Conservation (phyloP, 2,797 vertebrate species). For the Toxotes lorentzi region DNA sequence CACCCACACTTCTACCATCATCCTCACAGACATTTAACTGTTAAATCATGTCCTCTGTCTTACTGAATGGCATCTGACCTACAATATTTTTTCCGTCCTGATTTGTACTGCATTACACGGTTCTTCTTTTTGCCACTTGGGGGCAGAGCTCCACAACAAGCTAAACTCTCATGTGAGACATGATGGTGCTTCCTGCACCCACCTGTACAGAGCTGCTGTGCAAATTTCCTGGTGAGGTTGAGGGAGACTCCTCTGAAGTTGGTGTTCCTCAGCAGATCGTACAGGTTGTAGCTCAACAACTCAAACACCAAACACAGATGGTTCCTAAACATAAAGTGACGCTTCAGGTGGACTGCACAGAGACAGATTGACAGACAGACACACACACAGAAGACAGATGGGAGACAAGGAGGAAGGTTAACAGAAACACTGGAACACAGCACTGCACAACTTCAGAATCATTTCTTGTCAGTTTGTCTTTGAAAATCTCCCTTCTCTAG, state of each 20-base stretch:
- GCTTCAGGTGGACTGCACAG: constrained; percentile 92
- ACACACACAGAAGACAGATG: constrained; percentile 42
- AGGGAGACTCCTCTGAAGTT: constrained; percentile 95
- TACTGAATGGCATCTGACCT: neutral
- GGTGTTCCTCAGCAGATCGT: constrained; percentile 94
- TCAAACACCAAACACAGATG: constrained; percentile 97
- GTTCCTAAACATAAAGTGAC: constrained; percentile 98
- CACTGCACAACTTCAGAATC: neutral
- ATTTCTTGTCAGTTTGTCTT: neutral
- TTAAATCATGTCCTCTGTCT: neutral
- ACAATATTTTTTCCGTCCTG: neutral
- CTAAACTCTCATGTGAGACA: neutral
- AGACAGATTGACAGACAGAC: constrained; percentile 50
- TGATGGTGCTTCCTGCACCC: constrained; percentile 5
- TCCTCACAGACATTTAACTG: neutral
- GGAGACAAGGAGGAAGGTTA: constrained; percentile 43
- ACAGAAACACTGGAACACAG: constrained; percentile 8
- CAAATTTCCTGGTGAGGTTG: constrained; percentile 94
- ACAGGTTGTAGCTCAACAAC: constrained; percentile 95
- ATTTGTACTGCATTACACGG: neutral
- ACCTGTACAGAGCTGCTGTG: constrained; percentile 94
- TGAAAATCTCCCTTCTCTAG: neutral
- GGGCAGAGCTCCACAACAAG: constrained; percentile 15
- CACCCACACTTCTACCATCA: neutral
- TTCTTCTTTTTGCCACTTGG: neutral